Base-by-base conservation (phyloP, 2,113 vertebrate species). In the Marmota monax region DNA sequence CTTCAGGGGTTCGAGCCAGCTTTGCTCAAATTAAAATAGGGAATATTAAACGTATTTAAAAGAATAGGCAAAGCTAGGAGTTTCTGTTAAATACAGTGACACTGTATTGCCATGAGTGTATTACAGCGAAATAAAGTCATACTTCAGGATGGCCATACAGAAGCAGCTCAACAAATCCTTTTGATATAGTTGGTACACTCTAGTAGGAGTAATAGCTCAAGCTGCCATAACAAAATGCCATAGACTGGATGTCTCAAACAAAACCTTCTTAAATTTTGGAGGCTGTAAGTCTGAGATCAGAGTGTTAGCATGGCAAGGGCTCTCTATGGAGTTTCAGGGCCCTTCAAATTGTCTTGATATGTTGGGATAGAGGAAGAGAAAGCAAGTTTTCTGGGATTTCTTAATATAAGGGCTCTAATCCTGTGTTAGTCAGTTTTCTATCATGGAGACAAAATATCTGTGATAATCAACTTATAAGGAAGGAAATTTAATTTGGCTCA, bases 31-130 rank as follows among this genome's bases (percentile, higher is more conserved):
- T 78, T 92, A 79, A 74, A 90, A 84, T 84, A 48, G 56, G 56
- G 42, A 84, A 56, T 73, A 13, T 20, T 90, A 70, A n/a, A 14
- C 6, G 70, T 85, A 89, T 85, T 96, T 89, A 89, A 91, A 97
- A 86, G 65, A 87, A 45, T 17, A 85, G 5, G 32, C 11, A 88
- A 92, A 88, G 8, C 27, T 53, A 69, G 45, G 78, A 85, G 16
- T 93, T 84, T 78, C 37, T 78, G 32, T 82, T 88, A 67, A 86
- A 65, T 56, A 67, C 22, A 85, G 48, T 88, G n/a, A 73, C 90
- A 14, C 13, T 92, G 7, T 56, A 39, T 70, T 96, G n/a, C 32
- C 9, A 7, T 79, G 56, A 88, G 32, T 34, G 58, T 88, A 80
- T 4, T 56, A 80, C 20, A 78, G 45, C 5, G 32, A 88, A 84